Base-by-base conservation (phyloP, 1,140 invertebrate species). In the Listronotus oregonensis region DNA sequence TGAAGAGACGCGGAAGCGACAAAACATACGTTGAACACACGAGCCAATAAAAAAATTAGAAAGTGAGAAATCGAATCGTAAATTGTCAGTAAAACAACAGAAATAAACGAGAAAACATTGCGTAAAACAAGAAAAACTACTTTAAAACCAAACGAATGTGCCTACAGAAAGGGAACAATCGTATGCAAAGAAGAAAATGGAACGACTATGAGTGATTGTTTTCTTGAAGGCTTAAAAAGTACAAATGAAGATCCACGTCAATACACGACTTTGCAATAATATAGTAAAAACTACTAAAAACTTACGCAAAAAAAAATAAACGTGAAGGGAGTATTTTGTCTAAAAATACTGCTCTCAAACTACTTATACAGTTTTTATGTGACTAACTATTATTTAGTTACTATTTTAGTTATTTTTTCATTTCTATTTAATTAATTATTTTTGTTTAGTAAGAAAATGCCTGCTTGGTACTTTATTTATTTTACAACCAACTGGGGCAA, bases 1-100 rank as follows among this genome's bases (percentile, higher is more conserved):
- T 32, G 50, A 37, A 64, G 61, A 74, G 70, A 77, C 75, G 75
- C 75, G 73, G 76, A 74, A 78, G 75, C 76, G 75, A 56, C 56
- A 31, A 55, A 51, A 64, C 17, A 9, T 32, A 31, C 21, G 51
- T 51, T 58, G 51, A 65, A 58, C 50, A 56, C 34, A 32, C 44
- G 44, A 64, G 61, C 50, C 39, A 44, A 44, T 54, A 37, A 62
- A 62, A 49, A 58, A 65, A 65, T 57, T 65, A 39, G 63, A 65
- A 57, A 65, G 63, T 65, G 63, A 65, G 54, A 56, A 65, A 58
- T 21, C 63, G 63, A 58, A 42, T 49, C 42, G 44, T 47, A 65
- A 65, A 65, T 65, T 65, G 61, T 31, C 54, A 65, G 63, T 58
- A 43, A 65, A 61, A 39, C 62, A 64, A 21, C 62, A 44, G 17